Percentiles rank a stretch among this genome's conserved stretches.
Conservation (phyloP, 2,888 invertebrate species). For the Entomobrya proxima region DNA sequence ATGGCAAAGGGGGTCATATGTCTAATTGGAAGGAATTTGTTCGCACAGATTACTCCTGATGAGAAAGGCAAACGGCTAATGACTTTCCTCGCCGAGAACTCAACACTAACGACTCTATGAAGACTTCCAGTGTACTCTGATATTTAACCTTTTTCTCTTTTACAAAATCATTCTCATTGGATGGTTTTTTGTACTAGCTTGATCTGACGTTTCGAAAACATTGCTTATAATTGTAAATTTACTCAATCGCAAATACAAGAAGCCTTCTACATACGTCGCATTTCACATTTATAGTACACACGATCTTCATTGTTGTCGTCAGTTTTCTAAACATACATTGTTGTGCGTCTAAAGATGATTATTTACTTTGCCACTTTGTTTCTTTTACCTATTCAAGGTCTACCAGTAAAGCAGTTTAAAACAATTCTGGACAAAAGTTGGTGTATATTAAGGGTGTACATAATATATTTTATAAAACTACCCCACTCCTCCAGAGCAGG, state of each 20-base stretch:
- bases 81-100: conserved; percentile 68
- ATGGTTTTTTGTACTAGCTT: neutral
- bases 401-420: conserved; percentile 43
- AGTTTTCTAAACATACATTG: neutral
- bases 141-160: conserved; percentile 48
- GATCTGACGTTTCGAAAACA: too few relatives aligned
- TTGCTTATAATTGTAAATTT: too few relatives aligned
- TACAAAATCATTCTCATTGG: neutral
- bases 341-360: too few relatives aligned
- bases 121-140: conserved; percentile 43
- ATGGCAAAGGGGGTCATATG: conserved; percentile 74
- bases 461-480: conserved; percentile 9
- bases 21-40: conserved; percentile 75
- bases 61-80: conserved; percentile 68
- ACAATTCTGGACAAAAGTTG: conserved; percentile 12
- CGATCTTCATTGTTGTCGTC: conserved; percentile 7
- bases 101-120: conserved; percentile 48
- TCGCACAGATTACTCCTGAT: conserved; percentile 72
- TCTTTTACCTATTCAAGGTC: conserved; percentile 38
- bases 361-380: neutral
- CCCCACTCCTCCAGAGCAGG: conserved; percentile 12
- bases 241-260: too few relatives aligned
- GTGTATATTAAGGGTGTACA: conserved; percentile 8
- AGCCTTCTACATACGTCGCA: too few relatives aligned
- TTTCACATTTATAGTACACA: too few relatives aligned